Evolutionary conservation across 2,113 vertebrate genomes (phyloP).

Genomic region (Calonectris borealis): DNA sequence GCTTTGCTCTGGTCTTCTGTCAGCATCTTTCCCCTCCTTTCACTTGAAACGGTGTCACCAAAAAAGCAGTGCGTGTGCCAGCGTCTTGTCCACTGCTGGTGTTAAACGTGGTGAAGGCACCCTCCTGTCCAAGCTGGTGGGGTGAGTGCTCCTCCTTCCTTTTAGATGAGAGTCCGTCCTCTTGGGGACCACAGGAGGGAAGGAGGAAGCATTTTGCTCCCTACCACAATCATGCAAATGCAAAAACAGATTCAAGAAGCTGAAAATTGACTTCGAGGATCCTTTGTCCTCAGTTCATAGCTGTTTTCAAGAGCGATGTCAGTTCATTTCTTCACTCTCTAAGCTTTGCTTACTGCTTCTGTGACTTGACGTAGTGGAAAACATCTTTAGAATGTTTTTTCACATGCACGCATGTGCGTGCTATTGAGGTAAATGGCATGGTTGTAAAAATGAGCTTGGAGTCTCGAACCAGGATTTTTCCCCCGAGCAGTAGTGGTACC

Average conservation of each 20-base stretch:
- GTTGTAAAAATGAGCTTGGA: neutral
- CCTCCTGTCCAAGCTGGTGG: neutral
- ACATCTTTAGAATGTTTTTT: neutral
- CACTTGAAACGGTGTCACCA: neutral
- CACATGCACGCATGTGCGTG: accelerated
- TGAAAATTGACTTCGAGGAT: neutral
- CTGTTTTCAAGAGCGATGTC: neutral
- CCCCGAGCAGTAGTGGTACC: neutral
- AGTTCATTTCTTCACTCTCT: neutral
- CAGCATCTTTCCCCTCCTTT: neutral
- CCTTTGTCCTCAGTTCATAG: neutral
- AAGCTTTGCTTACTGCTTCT: neutral
- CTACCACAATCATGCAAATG: neutral
- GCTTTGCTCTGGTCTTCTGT: neutral
- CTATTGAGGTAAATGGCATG: neutral
- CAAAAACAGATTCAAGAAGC: neutral
- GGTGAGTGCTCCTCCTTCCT: neutral
- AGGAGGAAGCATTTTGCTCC: neutral
- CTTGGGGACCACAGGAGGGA: neutral
- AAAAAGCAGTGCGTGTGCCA: neutral
- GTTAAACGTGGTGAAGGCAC: neutral
- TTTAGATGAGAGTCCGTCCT: neutral
- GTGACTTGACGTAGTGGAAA: neutral
- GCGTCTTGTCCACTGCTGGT: neutral
- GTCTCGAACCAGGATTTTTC: neutral